These are phyloP conservation scores for Psittacula cyanocephala DNA, from an alignment of 2,113 vertebrate genomes.

Conservation along the genomic window DNA sequence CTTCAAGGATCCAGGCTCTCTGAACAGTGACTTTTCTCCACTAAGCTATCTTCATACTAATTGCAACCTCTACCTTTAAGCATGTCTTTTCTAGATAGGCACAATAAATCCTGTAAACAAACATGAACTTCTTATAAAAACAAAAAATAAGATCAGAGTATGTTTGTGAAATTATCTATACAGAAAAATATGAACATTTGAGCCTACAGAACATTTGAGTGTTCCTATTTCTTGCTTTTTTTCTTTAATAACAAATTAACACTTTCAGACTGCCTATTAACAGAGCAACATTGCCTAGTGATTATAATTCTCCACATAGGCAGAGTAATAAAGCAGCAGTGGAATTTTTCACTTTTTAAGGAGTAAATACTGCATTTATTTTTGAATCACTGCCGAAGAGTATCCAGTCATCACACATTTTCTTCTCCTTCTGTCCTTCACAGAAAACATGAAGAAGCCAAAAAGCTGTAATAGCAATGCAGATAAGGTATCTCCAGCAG, in stretches of 20 bases:
- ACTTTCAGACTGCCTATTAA: not conserved
- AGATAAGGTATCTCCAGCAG: not conserved
- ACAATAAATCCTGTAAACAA: not conserved
- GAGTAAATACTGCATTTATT: not conserved
- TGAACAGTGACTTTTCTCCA: not conserved
- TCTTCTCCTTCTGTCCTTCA: not conserved
- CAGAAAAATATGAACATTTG: accelerated
- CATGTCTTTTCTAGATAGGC: not conserved
- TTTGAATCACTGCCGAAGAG: not conserved
- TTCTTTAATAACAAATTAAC: not conserved
- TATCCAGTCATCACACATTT: not conserved
- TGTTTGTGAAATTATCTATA: not conserved
- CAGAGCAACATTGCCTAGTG: not conserved
- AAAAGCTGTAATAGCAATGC: not conserved
- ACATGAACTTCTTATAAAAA: not conserved
- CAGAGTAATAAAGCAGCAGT: not conserved
- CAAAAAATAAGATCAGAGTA: not conserved
- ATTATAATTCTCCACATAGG: not conserved
- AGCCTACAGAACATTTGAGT: not conserved
- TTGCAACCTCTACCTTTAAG: not conserved
- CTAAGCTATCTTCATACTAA: not conserved
- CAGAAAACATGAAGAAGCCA: not conserved
- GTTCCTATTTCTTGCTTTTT: not conserved
- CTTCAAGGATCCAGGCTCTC: not conserved
- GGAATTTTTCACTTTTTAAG: not conserved